Base-by-base conservation (phyloP, 2,113 vertebrate genomes). In the Triplophysa dalaica region DNA sequence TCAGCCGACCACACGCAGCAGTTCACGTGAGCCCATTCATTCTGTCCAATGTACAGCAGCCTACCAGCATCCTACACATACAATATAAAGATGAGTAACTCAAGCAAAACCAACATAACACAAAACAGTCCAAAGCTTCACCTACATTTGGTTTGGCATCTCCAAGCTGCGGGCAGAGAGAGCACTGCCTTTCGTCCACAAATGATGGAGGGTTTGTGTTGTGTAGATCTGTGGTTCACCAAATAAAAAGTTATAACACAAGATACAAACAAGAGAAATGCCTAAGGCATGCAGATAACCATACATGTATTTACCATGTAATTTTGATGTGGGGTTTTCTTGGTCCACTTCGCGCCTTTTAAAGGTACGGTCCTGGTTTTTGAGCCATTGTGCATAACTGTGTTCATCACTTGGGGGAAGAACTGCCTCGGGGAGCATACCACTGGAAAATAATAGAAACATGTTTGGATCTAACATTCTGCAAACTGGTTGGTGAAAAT, bases 1-100 rank as follows among this genome's bases (percentile, higher is more conserved):
- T 97, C 96, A 0, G 96, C 95, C 58, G 96, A 97, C 95, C 95
- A 96, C 63, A 96, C 91, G 86, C 95, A 95, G 87, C 95, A 97
- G 88, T 96, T 97, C 9, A 97, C 91, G 0, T 97, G 96, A 11
- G 95, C 94, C 96, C 96, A 97, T 75, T 97, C 95, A 5, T 97
- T 96, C 85, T 97, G 95, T 61, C 96, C 96, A 21, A 97, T 88
- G 83, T 97, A 96, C 60, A 97, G 79, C 61, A 97, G 91, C 68
- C 96, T 90, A 2, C 96, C 96, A 0, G 94, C 94, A 2, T 95
- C 94, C 96, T 97, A 29, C 16, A 60, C 33, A 3, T 8, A 63
- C 45, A 58, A 73, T 1, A 78, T 16, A 81, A 8, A 7, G 11
- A 54, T 22, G 38, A 75, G 70, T 50, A 38, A 41, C 61, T 61